Base-by-base conservation (phyloP, 2,113 vertebrate species). In the Vimba vimba region DNA sequence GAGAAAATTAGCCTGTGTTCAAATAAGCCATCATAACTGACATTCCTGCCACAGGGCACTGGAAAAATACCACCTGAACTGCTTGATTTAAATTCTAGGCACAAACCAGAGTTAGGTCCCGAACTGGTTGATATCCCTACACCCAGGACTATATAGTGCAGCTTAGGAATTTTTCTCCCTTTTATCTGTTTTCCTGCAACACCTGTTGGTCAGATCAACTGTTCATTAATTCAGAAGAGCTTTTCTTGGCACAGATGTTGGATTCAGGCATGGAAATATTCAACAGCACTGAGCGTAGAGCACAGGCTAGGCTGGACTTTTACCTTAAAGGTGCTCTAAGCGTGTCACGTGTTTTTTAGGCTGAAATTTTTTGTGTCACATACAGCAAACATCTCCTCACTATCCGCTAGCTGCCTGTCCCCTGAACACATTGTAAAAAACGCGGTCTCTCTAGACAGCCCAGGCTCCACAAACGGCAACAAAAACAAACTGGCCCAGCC, bases 141-240 rank as follows among this genome's bases (percentile, higher is more conserved):
- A 43, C 23, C 12, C 23, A 47, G n/a, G 39, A 74, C 39, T 52
- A 52, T 4, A 21, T 39, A 19, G 76, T 39, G 23, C 23, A 45
- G 57, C 8, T 43, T 64, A 55, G 52, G 33, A 59, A 25, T 79
- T 45, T 80, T 30, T 47, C 52, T 36, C 4, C 12, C 52, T 36
- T 13, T 39, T 27, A 45, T 80, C 39, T 62, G 6, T 21, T 80
- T 80, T 82, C 79, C 79, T 52, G 62, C 43, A 81, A 52, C 79
- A 82, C 62, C 62, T 69, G 62, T 82, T 68, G 8, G 62, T 69
- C 36, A 82, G 62, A 30, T 80, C 36, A 10, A 19, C 17, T 33
- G 62, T 52, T 82, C 50, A 82, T 68, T 82, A 9, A 68, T 50
- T 82, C 17, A 52, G 45, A 50, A 33, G 2, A 52, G 43, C 45